phyloP scores from a whole-genome alignment of 2,888 invertebrate species.

The Mycalesis mineus region DNA sequence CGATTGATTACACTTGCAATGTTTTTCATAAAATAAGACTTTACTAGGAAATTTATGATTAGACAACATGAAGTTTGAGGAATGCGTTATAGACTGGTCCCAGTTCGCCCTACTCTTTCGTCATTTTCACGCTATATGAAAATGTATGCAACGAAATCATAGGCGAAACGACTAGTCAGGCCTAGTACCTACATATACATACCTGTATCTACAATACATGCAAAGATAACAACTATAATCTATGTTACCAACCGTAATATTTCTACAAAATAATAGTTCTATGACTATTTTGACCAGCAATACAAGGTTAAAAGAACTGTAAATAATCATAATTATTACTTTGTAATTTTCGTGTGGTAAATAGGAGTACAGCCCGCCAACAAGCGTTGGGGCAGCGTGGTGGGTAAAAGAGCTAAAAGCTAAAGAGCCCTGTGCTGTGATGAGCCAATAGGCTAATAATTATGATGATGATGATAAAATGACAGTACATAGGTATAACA shows the following conservation, averaged over 20 bases:
- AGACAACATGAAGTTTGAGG: slow-evolving; percentile 6
- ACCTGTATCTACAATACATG: not conserved
- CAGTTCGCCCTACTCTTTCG: slow-evolving; percentile 2
- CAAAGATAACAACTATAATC: not conserved
- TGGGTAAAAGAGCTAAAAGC: no score
- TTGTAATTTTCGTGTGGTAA: no score
- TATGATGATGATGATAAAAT: no score
- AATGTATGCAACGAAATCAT: slow-evolving; percentile 3
- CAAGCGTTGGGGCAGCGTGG: no score
- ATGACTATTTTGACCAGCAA: not conserved
- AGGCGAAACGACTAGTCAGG: slow-evolving; percentile 3
- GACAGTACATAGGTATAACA: no score
- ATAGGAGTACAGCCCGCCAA: no score
- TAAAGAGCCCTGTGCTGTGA: no score
- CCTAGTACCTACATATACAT: no score
- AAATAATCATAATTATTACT: no score
- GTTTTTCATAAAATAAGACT: slow-evolving; percentile 32
- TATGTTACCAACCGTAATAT: not conserved
- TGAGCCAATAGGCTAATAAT: no score
- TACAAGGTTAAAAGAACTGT: no score
- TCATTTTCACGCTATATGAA: not conserved
- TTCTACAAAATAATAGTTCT: not conserved
- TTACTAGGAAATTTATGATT: slow-evolving; percentile 1
- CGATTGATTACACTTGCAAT: slow-evolving; percentile 42
- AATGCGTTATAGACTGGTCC: slow-evolving; percentile 5